Evolutionary conservation across 2,888 invertebrate genomes (phyloP), one percentile per base, ranked within the genome.

Genomic region (Drosophila nigritarsus): DNA sequence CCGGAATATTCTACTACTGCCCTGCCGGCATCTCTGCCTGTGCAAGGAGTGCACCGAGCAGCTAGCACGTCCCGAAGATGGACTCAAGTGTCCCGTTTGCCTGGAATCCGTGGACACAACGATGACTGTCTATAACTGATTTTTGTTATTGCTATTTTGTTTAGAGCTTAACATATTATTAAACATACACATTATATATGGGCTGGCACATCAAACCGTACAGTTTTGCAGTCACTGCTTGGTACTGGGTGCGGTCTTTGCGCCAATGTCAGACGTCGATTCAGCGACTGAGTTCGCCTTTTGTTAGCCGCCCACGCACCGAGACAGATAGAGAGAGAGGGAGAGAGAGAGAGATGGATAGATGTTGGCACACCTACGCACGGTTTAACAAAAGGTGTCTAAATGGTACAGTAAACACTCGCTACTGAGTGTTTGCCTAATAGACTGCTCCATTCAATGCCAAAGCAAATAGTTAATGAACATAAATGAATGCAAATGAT

Each of bases 1-100:
- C 7, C 60, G 65, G 2, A 87, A 65, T 29, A 66, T 86, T 7
- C 73, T 84, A 1, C 30, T 84, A 2, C 58, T 84, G 7, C 84
- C 84, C 0, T 84, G 84, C 5, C 78, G 89, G 0, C 84, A 84
- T 30, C 67, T 84, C 0, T 88, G 89, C 36, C 40, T 84, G 51
- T 84, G 84, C 69, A 69, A 51, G 38, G 70, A 86, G 30, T 84
- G 84, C 11, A 66, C 74, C 0, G 40, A 50, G 27, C 65, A 67
- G 27, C 20, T 78, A 4, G 3, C 9, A 5, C 27, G 15, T 5
- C 49, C 24, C 4, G 56, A 48, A 2, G 36, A 51, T 11, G 45
- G 42, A 11, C 18, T 9, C 13, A 66, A 56, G 8, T 84, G 84
- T 60, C 84, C 84, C 9, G 11, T 84, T 8, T 84, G 84, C 40